Base-by-base conservation (phyloP, 1,140 invertebrate genomes). In the Anastrepha ludens region DNA sequence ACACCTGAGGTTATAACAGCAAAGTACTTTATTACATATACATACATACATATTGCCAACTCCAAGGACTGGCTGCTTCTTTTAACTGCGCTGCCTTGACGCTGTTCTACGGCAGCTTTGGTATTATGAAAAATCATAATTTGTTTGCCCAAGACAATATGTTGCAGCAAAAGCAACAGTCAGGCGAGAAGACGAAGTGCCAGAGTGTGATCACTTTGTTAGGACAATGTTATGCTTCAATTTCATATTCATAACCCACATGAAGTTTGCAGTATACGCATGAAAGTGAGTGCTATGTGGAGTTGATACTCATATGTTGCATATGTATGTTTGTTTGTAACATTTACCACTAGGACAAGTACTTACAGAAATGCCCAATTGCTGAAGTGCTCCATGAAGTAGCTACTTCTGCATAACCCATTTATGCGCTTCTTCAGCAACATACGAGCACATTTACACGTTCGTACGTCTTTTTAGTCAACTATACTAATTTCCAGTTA, bases 201-300 rank as follows among this genome's bases (percentile, higher is more conserved):
- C 17, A 62, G 4, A 62, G 11, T 55, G 11, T 62, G 15, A 13
- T 15, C 60, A 62, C 60, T 62, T 62, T 62, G 60, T 62, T 62
- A n/a, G 60, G 60, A 17, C 60, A 62, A 62, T 62, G 60, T 62
- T 62, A 17, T 62, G 60, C 17, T 62, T 62, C 60, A 62, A 62
- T 62, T 62, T 62, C 60, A 62, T 62, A 62, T 62, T 62, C 60
- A 62, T 62, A 62, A 62, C 60, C 60, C 8, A 62, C 60, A 62
- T 2, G 60, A 4, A n/a, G 60, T 62, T 3, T 5, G 5, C 4
- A 8, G 5, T 62, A 4, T 62, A n/a, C 60, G 15, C 60, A 17
- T 62, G 60, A n/a, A 62, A 62, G 60, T 62, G 5, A 17, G 11
- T 62, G 60, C 1, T n/a, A 62, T 62, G 7, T 58, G 29, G 29